Conservation (phyloP, 1,140 invertebrate species). For the Palaemon carinicauda region DNA sequence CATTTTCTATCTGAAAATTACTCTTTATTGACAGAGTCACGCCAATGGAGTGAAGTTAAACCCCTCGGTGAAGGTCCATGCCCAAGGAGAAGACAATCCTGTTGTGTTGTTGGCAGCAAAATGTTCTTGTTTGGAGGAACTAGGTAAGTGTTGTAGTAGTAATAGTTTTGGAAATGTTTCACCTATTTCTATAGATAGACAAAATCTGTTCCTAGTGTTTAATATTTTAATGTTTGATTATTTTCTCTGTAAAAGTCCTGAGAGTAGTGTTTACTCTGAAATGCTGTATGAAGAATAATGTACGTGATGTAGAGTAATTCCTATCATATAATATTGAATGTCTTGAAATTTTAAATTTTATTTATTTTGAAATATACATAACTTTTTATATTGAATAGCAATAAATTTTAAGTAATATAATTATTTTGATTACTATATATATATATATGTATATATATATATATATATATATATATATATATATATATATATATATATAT, state of each 20-base stretch:
- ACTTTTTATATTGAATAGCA: no score
- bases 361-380: no score
- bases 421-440: no score
- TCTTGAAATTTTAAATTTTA: no score
- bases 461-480: no score
- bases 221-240: not conserved
- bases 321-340: no score
- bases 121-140: conserved; percentile 52
- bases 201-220: not conserved
- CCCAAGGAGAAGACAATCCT: conserved; percentile 40
- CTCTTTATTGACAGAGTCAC: not conserved
- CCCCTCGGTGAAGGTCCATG: conserved; percentile 39
- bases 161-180: no score
- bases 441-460: no score
- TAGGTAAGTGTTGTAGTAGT: conserved; percentile 2
- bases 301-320: no score
- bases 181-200: not conserved
- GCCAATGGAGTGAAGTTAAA: conserved; percentile 23
- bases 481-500: no score
- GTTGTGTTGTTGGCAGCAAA: conserved; percentile 32
- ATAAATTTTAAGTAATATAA: no score
- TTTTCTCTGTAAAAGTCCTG: not conserved
- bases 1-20: not conserved
- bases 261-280: not conserved
- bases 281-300: no score